phyloP scores from a whole-genome alignment of 2,888 invertebrate species.

The Harpalus rufipes region DNA sequence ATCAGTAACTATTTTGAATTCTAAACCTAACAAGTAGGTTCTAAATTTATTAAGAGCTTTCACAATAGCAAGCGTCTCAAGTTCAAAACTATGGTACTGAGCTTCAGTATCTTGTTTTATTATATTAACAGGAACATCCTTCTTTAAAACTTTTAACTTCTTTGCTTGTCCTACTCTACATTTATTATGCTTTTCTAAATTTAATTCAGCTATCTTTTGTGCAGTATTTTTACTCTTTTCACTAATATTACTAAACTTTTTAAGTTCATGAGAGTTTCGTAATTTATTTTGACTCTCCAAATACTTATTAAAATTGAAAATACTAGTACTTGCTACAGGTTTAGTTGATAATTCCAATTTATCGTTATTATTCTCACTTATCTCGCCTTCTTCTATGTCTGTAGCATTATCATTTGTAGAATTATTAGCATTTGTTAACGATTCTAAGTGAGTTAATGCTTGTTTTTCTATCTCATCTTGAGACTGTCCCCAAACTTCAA shows the following conservation, averaged over 20 bases:
- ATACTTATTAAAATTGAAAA: conserved; percentile 73
- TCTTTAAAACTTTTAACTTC: conserved; percentile 62
- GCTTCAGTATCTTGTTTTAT: conserved; percentile 56
- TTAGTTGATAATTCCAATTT: background rate
- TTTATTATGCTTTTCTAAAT: conserved; percentile 69
- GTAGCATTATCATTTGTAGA: conserved; percentile 40
- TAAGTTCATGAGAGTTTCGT: conserved; percentile 72
- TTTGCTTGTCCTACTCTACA: conserved; percentile 34
- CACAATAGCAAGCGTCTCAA: too few species aligned
- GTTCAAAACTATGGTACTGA: too few species aligned
- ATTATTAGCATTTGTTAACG: conserved; percentile 71
- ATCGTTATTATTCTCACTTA: conserved; percentile 68
- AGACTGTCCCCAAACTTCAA: conserved; percentile 75
- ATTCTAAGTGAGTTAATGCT: conserved; percentile 75
- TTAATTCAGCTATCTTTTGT: conserved; percentile 67
- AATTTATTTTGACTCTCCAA: conserved; percentile 74
- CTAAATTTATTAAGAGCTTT: too few species aligned
- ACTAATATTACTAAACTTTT: conserved; percentile 69
- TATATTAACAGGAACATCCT: conserved; percentile 19
- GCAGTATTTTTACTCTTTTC: conserved; percentile 71
- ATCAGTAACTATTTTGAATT: too few species aligned
- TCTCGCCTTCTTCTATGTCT: conserved; percentile 72
- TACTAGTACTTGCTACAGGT: background rate
- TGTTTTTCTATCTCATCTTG: conserved; percentile 75
- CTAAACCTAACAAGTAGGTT: too few species aligned